phyloP scores from a whole-genome alignment of 2,797 vertebrate genomes.

The Megalops cyprinoides region DNA sequence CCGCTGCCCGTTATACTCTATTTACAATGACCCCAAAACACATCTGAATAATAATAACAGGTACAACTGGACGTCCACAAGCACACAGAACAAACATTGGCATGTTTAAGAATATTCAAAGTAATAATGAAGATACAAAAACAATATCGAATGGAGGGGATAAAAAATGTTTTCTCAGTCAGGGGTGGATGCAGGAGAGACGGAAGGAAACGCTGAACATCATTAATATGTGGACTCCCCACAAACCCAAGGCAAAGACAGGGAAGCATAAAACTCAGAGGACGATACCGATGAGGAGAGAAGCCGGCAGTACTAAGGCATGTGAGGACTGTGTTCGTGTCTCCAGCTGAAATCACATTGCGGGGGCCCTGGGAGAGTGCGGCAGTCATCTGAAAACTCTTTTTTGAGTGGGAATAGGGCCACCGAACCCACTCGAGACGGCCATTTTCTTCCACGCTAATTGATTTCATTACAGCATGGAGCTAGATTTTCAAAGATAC shows the following conservation, averaged over 20 bases:
- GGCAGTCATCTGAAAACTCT: background rate
- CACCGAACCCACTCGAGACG: background rate
- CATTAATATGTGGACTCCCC: background rate
- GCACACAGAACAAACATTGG: constrained; percentile 26
- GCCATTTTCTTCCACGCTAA: background rate
- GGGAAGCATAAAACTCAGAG: background rate
- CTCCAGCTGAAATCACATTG: too few relatives aligned
- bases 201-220: background rate
- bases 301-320: too few relatives aligned
- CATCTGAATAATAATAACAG: constrained; percentile 44
- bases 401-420: background rate
- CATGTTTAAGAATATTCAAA: constrained; percentile 39
- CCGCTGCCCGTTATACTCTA: background rate
- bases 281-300: too few relatives aligned
- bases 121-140: constrained; percentile 27
- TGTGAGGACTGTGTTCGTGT: too few relatives aligned
- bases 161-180: background rate
- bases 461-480: background rate
- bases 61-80: constrained; percentile 2
- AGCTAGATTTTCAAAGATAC: background rate
- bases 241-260: background rate
- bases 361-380: too few relatives aligned
- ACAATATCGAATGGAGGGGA: background rate
- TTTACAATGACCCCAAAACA: constrained; percentile 34
- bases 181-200: background rate